Conservation (phyloP, 1,140 invertebrate species). For the Drosophila hydei region DNA sequence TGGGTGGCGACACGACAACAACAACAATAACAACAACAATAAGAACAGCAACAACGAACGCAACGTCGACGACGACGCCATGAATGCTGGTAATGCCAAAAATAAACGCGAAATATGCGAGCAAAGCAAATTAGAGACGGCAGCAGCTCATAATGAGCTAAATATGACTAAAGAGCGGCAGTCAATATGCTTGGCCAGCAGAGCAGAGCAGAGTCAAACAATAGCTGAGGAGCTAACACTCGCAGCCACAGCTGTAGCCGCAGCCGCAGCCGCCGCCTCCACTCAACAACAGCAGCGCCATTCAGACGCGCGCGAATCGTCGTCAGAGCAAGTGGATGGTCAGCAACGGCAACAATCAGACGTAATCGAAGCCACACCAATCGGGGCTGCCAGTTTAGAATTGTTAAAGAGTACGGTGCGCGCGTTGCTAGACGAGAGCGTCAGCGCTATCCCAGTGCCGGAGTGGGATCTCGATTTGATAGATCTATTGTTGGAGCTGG, state of each 20-base stretch:
- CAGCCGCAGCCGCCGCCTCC: constrained; percentile 16
- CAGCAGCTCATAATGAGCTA: constrained; percentile 71
- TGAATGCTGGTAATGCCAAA: constrained; percentile 67
- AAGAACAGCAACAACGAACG: constrained; percentile 3
- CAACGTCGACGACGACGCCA: constrained; percentile 59
- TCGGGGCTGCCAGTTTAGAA: constrained; percentile 54
- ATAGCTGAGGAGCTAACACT: constrained; percentile 48
- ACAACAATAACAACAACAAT: constrained; percentile 6
- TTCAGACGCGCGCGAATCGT: constrained; percentile 82
- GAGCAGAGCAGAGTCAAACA: constrained; percentile 59
- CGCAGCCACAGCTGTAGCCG: too few species aligned
- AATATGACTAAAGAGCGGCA: constrained; percentile 77
- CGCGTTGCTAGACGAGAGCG: constrained; percentile 47
- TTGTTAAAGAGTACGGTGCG: constrained; percentile 56
- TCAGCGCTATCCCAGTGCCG: constrained; percentile 2
- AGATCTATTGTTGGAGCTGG: constrained; percentile 53
- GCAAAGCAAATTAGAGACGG: constrained; percentile 77
- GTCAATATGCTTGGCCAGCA: constrained; percentile 72
- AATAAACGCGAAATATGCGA: constrained; percentile 77
- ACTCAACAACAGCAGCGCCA: constrained; percentile 56
- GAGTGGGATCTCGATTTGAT: constrained; percentile 56
- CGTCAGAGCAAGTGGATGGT: constrained; percentile 69
- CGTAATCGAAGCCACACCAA: constrained; percentile 21
- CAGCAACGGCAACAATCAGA: constrained; percentile 30
- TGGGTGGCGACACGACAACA: constrained; percentile 57